These are phyloP conservation scores for Eupsilia transversa DNA, from an alignment of 2,888 invertebrate genomes.

Conservation along the genomic window DNA sequence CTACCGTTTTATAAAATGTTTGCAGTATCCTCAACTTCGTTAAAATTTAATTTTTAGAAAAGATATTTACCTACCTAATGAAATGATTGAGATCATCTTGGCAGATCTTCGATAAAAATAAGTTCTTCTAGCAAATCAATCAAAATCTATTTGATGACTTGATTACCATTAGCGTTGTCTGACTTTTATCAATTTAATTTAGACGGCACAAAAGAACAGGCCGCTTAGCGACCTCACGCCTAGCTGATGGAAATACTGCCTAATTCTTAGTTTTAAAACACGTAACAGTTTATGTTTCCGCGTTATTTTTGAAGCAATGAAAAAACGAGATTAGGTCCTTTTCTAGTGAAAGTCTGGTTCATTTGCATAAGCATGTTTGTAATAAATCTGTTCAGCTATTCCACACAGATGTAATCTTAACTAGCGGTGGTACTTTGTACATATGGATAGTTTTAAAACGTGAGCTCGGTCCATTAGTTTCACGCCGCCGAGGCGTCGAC, in stretches of 20 bases:
- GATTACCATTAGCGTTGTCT: constrained; percentile 5
- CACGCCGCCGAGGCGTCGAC: constrained; percentile 68
- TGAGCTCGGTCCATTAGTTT: constrained; percentile 73
- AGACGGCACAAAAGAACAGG: neutral
- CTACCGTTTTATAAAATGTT: constrained; percentile 6
- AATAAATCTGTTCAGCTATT: constrained; percentile 38
- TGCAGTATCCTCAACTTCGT: neutral
- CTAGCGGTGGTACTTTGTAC: constrained; percentile 38
- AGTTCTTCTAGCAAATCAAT: neutral
- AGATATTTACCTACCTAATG: neutral
- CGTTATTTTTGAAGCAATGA: constrained; percentile 7
- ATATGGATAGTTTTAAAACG: constrained; percentile 71
- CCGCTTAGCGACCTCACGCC: too few species aligned
- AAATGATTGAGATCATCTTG: neutral
- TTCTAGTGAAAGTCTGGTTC: neutral
- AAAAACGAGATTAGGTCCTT: constrained; percentile 2
- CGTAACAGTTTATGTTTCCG: neutral
- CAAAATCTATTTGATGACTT: neutral
- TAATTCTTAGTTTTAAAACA: too few species aligned
- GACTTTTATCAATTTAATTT: constrained; percentile 9
- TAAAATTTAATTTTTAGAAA: neutral
- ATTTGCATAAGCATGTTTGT: constrained; percentile 26
- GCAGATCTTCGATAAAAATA: neutral
- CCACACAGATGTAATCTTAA: constrained; percentile 40
- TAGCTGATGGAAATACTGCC: too few species aligned